Evolutionary conservation across 2,888 invertebrate species (phyloP).

Genomic region (Orthonychiurus folsomi): DNA sequence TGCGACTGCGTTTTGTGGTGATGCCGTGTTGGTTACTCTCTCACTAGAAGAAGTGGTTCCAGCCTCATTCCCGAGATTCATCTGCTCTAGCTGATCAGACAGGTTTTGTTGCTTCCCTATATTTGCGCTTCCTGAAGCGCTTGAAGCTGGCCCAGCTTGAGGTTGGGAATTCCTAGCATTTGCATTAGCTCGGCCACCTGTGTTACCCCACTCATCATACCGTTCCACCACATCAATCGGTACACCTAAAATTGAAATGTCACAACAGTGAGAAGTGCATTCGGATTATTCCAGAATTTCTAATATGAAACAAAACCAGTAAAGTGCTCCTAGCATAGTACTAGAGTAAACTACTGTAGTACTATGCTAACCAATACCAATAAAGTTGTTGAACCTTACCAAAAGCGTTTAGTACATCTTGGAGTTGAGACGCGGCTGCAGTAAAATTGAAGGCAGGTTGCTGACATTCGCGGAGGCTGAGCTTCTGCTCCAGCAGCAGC

Average conservation of each 20-base stretch:
- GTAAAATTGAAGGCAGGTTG: constrained; percentile 27
- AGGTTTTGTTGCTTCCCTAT: constrained; percentile 3
- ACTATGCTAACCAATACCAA: not conserved
- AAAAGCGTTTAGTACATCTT: constrained; percentile 35
- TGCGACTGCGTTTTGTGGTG: not conserved
- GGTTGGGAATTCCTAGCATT: not conserved
- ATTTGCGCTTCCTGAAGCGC: constrained; percentile 3
- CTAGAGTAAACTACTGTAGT: not conserved
- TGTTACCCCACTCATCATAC: constrained; percentile 36
- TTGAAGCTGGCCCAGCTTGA: constrained; percentile 5
- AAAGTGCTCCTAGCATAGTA: too few relatives aligned
- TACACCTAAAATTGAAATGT: constrained; percentile 23
- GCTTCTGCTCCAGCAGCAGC: constrained; percentile 6
- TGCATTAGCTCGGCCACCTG: constrained; percentile 18
- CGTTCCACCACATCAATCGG: constrained; percentile 39
- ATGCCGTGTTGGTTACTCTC: not conserved
- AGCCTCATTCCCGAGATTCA: constrained; percentile 13
- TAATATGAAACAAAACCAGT: too few relatives aligned
- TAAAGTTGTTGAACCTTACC: constrained; percentile 25
- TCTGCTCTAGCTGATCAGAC: constrained; percentile 14
- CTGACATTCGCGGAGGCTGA: not conserved
- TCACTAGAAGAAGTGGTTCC: constrained; percentile 2
- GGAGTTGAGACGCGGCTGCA: constrained; percentile 33
- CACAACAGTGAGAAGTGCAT: not conserved
- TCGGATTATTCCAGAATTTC: not conserved